Conservation (phyloP, 2,888 invertebrate genomes). For the Dynastes maya region DNA sequence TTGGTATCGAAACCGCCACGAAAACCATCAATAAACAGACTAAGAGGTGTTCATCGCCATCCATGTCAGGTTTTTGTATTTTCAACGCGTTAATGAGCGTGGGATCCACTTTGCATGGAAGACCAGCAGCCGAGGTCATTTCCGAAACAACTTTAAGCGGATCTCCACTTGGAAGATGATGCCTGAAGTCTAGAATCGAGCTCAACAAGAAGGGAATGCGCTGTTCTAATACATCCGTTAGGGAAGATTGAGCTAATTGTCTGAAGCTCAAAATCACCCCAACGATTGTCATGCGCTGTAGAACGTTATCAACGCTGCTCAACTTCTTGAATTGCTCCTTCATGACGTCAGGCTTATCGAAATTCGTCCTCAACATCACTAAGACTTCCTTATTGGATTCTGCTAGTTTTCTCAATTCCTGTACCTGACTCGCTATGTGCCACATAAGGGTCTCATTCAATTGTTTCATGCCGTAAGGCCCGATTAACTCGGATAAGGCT, state of each 20-base stretch:
- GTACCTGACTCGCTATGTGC: slow-evolving; percentile 98
- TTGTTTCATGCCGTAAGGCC: slow-evolving; percentile 98
- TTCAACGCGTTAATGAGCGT: slow-evolving; percentile 92
- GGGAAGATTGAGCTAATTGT: slow-evolving; percentile 92
- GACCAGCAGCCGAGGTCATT: slow-evolving; percentile 97
- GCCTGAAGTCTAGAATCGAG: slow-evolving; percentile 95
- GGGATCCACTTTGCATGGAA: slow-evolving; percentile 95
- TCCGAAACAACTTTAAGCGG: slow-evolving; percentile 94
- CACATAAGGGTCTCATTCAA: slow-evolving; percentile 98
- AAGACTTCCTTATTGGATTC: slow-evolving; percentile 94
- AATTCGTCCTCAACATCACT: slow-evolving; percentile 92
- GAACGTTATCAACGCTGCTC: slow-evolving; percentile 93
- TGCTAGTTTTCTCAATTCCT: slow-evolving; percentile 94
- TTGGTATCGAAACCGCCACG: slow-evolving; percentile 97
- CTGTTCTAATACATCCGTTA: slow-evolving; percentile 93
- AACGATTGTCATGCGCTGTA: slow-evolving; percentile 97
- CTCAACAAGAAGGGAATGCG: slow-evolving; percentile 96
- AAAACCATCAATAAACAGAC: slow-evolving; percentile 99
- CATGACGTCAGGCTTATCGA: slow-evolving; percentile 99
- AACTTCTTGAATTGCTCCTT: slow-evolving; percentile 94
- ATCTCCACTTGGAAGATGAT: slow-evolving; percentile 92
- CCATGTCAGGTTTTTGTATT: slow-evolving; percentile 89
- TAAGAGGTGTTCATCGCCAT: slow-evolving; percentile 93
- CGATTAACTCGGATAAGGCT: slow-evolving; percentile 95
- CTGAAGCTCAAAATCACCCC: slow-evolving; percentile 98